Percentiles rank a stretch among this genome's conserved stretches.
Conservation (phyloP, 2,113 vertebrate species). For the Dasyornis broadbenti region DNA sequence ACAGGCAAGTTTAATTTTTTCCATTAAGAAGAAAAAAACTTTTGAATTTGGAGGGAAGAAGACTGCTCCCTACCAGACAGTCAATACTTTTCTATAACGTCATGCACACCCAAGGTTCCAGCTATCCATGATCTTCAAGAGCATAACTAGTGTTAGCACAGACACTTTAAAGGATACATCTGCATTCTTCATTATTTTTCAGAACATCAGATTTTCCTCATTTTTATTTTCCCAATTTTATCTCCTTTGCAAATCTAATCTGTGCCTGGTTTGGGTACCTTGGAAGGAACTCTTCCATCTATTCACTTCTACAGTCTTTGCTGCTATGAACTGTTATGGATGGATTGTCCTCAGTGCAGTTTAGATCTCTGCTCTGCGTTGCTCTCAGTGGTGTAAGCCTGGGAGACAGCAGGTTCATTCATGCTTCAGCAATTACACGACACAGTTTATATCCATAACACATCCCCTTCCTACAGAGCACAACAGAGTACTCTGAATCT, state of each 20-base stretch:
- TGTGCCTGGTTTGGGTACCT: not conserved
- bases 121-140: not conserved
- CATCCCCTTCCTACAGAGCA: slow-evolving; percentile 8
- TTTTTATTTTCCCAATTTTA: not conserved
- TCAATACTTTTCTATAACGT: not conserved
- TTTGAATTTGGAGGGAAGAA: not conserved
- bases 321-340: not conserved
- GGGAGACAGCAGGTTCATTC: slow-evolving; percentile 15
- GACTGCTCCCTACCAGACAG: not conserved
- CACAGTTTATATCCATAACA: not conserved
- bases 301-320: not conserved
- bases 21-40: not conserved
- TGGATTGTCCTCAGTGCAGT: not conserved
- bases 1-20: not conserved
- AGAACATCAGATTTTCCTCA: not conserved
- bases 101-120: not conserved
- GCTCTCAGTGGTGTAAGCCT: not conserved
- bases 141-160: not conserved
- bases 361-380: not conserved
- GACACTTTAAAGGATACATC: not conserved
- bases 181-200: not conserved
- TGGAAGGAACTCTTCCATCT: not conserved
- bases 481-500: not conserved
- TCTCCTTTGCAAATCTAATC: not conserved
- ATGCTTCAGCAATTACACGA: not conserved